A percentile compares a stretch with the other conserved stretches of the same genome.
Conservation (phyloP, 92 coral and sea anemone species). For the Palythoa grandiflora region DNA sequence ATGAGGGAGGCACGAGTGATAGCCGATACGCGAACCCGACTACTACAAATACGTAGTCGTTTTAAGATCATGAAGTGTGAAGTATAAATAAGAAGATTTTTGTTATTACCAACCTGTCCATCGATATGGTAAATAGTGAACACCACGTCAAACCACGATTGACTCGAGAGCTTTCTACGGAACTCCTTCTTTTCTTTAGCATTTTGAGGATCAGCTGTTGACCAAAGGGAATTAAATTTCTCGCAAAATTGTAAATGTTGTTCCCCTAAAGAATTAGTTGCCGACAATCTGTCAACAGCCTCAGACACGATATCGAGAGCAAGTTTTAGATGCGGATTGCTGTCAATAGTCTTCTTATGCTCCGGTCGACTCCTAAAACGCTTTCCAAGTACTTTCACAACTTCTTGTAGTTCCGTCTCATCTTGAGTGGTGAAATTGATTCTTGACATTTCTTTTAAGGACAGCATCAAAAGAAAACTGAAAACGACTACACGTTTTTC, state of each 20-base stretch:
- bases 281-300: background rate
- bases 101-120: slow-evolving; percentile 6
- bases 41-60: no score
- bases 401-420: background rate
- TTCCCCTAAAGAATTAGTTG: background rate
- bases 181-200: background rate
- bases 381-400: background rate
- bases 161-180: background rate
- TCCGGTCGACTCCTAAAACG: background rate
- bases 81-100: no score
- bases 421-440: background rate
- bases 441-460: background rate
- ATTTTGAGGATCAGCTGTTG: background rate
- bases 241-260: background rate
- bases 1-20: no score
- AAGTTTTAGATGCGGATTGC: background rate
- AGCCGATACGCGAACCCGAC: no score
- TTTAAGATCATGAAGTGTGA: no score
- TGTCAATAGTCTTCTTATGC: background rate
- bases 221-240: background rate
- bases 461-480: background rate
- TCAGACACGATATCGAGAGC: background rate
- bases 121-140: background rate
- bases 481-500: background rate
- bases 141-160: slow-evolving; percentile 18